These are phyloP conservation scores for Tryphoninae sp. DNA, from an alignment of 2,888 invertebrate genomes.

Conservation along the genomic window DNA sequence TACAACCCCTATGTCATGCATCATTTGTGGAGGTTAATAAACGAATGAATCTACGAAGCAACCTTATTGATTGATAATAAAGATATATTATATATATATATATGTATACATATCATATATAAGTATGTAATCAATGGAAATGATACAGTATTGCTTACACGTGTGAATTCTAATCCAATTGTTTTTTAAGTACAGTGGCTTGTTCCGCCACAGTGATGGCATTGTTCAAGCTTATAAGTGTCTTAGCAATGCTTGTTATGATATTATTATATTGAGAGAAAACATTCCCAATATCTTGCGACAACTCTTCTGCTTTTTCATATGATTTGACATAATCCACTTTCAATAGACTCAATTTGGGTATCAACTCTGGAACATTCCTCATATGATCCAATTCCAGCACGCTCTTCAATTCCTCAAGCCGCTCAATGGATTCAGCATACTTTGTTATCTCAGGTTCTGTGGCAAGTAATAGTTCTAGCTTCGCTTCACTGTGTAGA, in stretches of 20 bases:
- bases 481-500: conserved; percentile 81
- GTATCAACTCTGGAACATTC: conserved; percentile 80
- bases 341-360: conserved; percentile 80
- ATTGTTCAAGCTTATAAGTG: conserved; percentile 81
- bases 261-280: conserved; percentile 82
- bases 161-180: conserved; percentile 68
- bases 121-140: conserved; percentile 30
- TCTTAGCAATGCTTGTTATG: conserved; percentile 81
- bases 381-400: conserved; percentile 81
- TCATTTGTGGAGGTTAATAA: conserved; percentile 54
- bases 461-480: conserved; percentile 81
- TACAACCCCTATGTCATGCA: conserved; percentile 32
- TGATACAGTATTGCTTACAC: conserved; percentile 15
- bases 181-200: conserved; percentile 78
- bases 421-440: conserved; percentile 76
- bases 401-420: conserved; percentile 80
- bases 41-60: conserved; percentile 39
- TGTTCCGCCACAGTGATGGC: conserved; percentile 81
- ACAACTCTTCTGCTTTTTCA: conserved; percentile 79
- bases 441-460: conserved; percentile 81
- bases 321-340: conserved; percentile 79
- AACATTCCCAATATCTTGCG: conserved; percentile 79
- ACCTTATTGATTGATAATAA: conserved; percentile 40
- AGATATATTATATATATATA: conserved; percentile 22
- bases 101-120: conserved; percentile 1